These are phyloP conservation scores for Prionailurus viverrinus DNA, from an alignment of 2,113 vertebrate genomes.

Conservation along the genomic window DNA sequence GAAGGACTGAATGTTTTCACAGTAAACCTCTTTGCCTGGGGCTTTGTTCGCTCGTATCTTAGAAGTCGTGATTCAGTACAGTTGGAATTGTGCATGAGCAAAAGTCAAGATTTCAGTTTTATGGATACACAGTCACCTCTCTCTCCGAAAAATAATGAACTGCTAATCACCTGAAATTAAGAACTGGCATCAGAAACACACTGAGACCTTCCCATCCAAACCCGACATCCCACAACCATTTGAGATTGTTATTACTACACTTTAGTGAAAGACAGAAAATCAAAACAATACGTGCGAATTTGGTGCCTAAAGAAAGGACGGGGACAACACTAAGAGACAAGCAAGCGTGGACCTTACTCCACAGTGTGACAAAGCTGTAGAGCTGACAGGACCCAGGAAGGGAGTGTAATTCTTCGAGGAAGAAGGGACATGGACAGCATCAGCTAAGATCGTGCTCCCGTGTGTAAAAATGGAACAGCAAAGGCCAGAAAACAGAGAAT, in stretches of 20 bases:
- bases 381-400: background rate
- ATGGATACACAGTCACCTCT: background rate
- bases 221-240: background rate
- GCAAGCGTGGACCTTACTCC: background rate
- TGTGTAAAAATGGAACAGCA: background rate
- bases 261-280: background rate
- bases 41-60: background rate
- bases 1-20: conserved; percentile 52
- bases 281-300: background rate
- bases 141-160: conserved; percentile 21
- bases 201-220: background rate
- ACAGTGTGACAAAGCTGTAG: background rate
- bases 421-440: accelerated
- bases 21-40: background rate
- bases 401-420: background rate
- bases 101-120: background rate
- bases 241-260: accelerated
- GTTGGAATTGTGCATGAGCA: background rate
- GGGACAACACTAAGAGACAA: background rate
- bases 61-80: background rate
- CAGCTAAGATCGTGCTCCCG: too few relatives aligned
- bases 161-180: background rate
- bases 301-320: background rate
- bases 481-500: background rate
- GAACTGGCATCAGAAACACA: background rate